phyloP scores from a whole-genome alignment of 2,797 vertebrate genomes.

The Pogoniulus pusillus region DNA sequence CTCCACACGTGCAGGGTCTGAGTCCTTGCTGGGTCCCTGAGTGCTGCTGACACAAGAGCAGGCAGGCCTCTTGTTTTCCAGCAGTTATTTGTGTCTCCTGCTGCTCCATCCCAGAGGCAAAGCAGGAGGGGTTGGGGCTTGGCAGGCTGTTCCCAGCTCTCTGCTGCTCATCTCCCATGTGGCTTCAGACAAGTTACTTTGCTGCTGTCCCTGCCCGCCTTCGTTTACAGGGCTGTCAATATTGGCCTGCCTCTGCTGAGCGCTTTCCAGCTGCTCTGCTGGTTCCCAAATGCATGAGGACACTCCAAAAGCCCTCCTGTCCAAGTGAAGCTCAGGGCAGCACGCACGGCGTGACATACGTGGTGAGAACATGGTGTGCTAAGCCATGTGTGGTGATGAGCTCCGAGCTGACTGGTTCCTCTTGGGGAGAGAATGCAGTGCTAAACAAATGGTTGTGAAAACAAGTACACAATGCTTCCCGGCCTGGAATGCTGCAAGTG shows the following conservation, averaged over 20 bases:
- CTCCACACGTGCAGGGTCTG: no score
- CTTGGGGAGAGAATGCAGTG: background rate
- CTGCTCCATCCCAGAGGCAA: background rate
- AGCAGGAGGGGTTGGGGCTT: background rate
- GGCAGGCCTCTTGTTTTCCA: background rate
- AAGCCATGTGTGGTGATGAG: background rate
- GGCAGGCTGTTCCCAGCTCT: background rate
- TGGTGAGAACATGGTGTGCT: background rate
- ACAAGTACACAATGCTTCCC: background rate
- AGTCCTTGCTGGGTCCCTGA: background rate
- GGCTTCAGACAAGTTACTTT: background rate
- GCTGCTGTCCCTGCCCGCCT: background rate
- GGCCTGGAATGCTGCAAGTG: background rate
- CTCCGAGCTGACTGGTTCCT: background rate
- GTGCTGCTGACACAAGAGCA: background rate
- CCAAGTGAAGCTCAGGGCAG: background rate
- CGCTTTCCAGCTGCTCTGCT: background rate
- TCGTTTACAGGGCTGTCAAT: background rate
- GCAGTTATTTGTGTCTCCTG: background rate
- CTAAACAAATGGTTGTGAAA: background rate
- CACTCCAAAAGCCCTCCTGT: background rate
- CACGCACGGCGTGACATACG: rapidly evolving
- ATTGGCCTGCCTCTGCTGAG: background rate
- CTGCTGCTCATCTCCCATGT: background rate
- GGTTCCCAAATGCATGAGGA: background rate